These are phyloP conservation scores for Acronicta leporina DNA, from an alignment of 2,888 invertebrate species.

Conservation along the genomic window DNA sequence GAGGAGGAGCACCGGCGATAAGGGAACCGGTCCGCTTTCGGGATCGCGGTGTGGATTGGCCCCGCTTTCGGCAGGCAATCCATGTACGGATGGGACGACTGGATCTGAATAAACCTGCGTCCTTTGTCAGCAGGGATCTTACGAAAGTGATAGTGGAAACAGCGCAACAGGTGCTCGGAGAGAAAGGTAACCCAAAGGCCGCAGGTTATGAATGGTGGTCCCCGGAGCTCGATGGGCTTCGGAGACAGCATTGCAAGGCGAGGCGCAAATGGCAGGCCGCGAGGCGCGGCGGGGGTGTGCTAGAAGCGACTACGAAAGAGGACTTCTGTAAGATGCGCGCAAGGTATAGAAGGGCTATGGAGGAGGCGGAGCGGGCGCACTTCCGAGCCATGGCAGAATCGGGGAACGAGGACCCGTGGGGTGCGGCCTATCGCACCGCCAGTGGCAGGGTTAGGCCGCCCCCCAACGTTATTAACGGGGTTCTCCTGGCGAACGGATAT, in stretches of 20 bases:
- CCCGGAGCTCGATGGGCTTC: background rate
- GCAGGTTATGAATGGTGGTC: slow-evolving; percentile 2
- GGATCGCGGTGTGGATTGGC: slow-evolving; percentile 1
- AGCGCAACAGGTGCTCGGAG: background rate
- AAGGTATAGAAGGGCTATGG: slow-evolving; percentile 16
- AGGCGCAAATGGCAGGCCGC: slow-evolving; percentile 13
- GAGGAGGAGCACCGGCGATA: background rate
- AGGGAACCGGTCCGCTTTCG: background rate
- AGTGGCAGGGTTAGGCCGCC: slow-evolving; percentile 45
- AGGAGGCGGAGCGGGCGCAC: slow-evolving; percentile 13
- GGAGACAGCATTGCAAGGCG: slow-evolving; percentile 18
- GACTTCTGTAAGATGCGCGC: background rate
- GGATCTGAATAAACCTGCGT: background rate
- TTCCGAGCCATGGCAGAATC: background rate
- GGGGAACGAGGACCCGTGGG: slow-evolving; percentile 39
- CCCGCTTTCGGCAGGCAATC: background rate
- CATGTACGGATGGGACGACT: background rate
- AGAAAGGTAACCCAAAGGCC: background rate
- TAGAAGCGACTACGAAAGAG: background rate
- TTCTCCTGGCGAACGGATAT: slow-evolving; percentile 56
- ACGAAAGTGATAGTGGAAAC: background rate
- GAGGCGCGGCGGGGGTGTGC: background rate
- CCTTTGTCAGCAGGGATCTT: background rate
- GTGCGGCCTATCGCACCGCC: slow-evolving; percentile 47
- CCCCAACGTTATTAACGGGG: slow-evolving; percentile 34